Percentiles rank a stretch among this genome's conserved stretches.
Conservation (phyloP, 2,797 vertebrate genomes). For the Syngnathus acus region DNA sequence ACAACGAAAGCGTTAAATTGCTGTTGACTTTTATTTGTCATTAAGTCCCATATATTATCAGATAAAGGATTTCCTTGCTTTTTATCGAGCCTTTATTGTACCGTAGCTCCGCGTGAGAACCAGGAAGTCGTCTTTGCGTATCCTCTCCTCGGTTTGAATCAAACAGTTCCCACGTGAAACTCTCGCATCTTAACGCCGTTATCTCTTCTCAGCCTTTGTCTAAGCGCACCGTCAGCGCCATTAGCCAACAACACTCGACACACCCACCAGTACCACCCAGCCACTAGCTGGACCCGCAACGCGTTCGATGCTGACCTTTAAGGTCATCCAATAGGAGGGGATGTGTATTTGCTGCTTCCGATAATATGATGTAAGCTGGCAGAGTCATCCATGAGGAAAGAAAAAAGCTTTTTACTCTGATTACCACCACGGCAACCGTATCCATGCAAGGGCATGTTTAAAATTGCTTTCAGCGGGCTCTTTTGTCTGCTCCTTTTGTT, state of each 20-base stretch:
- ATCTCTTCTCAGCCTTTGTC: slow-evolving; percentile 62
- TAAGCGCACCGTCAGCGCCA: slow-evolving; percentile 34
- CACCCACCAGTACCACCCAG: slow-evolving; percentile 14
- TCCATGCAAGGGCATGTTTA: background rate
- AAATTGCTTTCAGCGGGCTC: background rate
- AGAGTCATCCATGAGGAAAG: slow-evolving; percentile 27
- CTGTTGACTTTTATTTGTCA: background rate
- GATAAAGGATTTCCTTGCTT: background rate
- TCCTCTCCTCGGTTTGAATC: slow-evolving; percentile 27
- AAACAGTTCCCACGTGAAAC: slow-evolving; percentile 62
- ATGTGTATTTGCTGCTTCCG: slow-evolving; percentile 16
- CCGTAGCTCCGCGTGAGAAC: slow-evolving; percentile 28
- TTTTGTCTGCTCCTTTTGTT: slow-evolving; percentile 4
- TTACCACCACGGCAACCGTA: slow-evolving; percentile 13
- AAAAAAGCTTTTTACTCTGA: slow-evolving; percentile 14
- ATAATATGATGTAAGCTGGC: slow-evolving; percentile 23
- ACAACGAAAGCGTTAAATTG: background rate
- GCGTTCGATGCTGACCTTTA: slow-evolving; percentile 26
- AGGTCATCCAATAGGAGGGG: slow-evolving; percentile 24
- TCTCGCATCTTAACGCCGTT: slow-evolving; percentile 31
- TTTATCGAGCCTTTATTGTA: background rate
- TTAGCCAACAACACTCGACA: slow-evolving; percentile 34
- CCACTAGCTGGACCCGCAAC: background rate
- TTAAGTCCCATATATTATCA: background rate
- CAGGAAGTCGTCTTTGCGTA: slow-evolving; percentile 36